Conservation (phyloP, 2,888 invertebrate species). For the Scotopteryx bipunctaria region DNA sequence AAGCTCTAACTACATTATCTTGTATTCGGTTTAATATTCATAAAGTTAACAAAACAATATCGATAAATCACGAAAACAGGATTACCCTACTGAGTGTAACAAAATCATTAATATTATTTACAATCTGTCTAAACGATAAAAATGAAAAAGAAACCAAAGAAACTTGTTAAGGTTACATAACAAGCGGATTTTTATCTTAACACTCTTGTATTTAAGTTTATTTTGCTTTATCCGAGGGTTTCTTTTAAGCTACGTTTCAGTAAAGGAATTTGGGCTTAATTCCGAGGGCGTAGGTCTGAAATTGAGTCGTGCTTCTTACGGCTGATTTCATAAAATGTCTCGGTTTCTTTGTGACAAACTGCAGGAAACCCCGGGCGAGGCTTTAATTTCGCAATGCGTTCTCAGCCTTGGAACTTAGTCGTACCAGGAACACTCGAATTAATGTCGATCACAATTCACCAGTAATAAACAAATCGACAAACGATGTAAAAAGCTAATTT, state of each 20-base stretch:
- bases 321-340: slow-evolving; percentile 32
- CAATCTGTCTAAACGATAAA: background rate
- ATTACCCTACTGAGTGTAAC: background rate
- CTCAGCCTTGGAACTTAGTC: background rate
- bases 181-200: slow-evolving; percentile 11
- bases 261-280: slow-evolving; percentile 31
- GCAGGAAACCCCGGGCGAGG: slow-evolving; percentile 50
- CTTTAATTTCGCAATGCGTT: slow-evolving; percentile 40
- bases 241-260: slow-evolving; percentile 1
- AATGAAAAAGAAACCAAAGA: background rate
- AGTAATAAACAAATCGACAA: too few relatives aligned
- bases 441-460: background rate
- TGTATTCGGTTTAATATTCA: too few relatives aligned
- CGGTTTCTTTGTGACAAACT: slow-evolving; percentile 53
- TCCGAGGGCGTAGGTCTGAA: slow-evolving; percentile 25
- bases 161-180: background rate
- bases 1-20: too few relatives aligned
- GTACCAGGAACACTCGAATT: background rate
- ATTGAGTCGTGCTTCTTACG: slow-evolving; percentile 34
- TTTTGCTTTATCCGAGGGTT: slow-evolving; percentile 15
- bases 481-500: too few relatives aligned
- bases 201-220: slow-evolving; percentile 12
- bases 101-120: background rate
- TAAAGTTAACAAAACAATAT: background rate
- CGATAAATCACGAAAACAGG: background rate